phyloP scores from a whole-genome alignment of 23 tunicate genomes.

The Botrylloides violaceus region DNA sequence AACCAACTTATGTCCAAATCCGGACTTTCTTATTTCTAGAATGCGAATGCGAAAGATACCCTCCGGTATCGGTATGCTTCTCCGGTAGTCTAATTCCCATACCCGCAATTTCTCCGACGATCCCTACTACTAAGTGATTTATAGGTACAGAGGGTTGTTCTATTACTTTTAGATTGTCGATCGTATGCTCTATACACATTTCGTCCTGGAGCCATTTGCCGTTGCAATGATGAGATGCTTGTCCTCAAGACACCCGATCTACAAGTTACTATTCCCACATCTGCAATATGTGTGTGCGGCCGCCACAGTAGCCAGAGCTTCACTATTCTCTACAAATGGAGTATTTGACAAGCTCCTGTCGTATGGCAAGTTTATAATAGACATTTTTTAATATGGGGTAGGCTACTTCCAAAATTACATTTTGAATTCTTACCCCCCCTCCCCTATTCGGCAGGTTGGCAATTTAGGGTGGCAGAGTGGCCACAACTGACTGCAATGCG shows the following conservation, averaged over 20 bases:
- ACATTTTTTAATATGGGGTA: background rate
- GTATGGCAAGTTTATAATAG: conserved; percentile 31
- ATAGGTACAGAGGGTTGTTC: too few species aligned
- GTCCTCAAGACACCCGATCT: conserved; percentile 66
- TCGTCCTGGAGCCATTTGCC: conserved; percentile 81
- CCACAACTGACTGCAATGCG: too few species aligned
- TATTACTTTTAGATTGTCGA: conserved; percentile 57
- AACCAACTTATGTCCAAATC: too few species aligned
- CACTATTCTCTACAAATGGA: conserved; percentile 51
- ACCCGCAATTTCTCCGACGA: too few species aligned
- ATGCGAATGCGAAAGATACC: too few species aligned
- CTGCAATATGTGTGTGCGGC: conserved; percentile 66
- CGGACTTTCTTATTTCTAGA: too few species aligned
- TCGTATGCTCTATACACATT: conserved; percentile 55
- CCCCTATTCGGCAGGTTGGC: too few species aligned
- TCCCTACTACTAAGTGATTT: too few species aligned
- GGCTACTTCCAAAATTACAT: background rate
- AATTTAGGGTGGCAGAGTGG: too few species aligned
- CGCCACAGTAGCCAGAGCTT: conserved; percentile 34
- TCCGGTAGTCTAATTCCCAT: too few species aligned
- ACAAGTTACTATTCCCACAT: conserved; percentile 60
- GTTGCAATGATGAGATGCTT: conserved; percentile 64
- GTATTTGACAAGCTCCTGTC: conserved; percentile 49
- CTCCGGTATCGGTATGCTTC: too few species aligned
- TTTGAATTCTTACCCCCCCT: too few species aligned